These are phyloP conservation scores for Netelia melanura DNA, from an alignment of 2,888 invertebrate genomes.

Conservation along the genomic window DNA sequence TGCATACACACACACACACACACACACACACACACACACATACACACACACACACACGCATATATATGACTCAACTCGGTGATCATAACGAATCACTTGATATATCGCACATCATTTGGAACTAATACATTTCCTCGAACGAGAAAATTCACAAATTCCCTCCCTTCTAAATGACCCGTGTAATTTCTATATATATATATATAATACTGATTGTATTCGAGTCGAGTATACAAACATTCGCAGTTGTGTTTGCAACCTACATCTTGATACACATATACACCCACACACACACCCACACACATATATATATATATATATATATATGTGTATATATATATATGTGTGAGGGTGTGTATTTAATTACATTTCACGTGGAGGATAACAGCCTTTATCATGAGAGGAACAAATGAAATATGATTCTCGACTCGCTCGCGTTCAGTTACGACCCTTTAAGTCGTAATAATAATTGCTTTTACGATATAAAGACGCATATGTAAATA, in stretches of 20 bases:
- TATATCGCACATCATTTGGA: slow-evolving; percentile 44
- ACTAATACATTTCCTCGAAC: not conserved
- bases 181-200: slow-evolving; percentile 1
- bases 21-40: not conserved
- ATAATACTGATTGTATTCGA: slow-evolving; percentile 23
- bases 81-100: slow-evolving; percentile 31
- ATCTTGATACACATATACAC: slow-evolving; percentile 21
- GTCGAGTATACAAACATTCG: slow-evolving; percentile 13
- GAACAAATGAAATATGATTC: slow-evolving; percentile 50
- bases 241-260: slow-evolving; percentile 19
- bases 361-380: slow-evolving; percentile 61
- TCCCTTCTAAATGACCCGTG: slow-evolving; percentile 15
- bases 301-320: not conserved
- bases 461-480: slow-evolving; percentile 46
- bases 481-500: slow-evolving; percentile 63
- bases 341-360: slow-evolving; percentile 13
- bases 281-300: not conserved
- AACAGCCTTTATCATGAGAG: slow-evolving; percentile 65
- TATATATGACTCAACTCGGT: slow-evolving; percentile 7
- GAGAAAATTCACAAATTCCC: slow-evolving; percentile 15
- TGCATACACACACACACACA: not conserved
- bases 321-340: not conserved
- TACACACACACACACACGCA: not conserved
- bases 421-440: slow-evolving; percentile 8
- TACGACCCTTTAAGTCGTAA: slow-evolving; percentile 27